A percentile compares a stretch with the other conserved stretches of the same genome.
Conservation (phyloP, 2,797 vertebrate species). For the Distichodus sexfasciatus region DNA sequence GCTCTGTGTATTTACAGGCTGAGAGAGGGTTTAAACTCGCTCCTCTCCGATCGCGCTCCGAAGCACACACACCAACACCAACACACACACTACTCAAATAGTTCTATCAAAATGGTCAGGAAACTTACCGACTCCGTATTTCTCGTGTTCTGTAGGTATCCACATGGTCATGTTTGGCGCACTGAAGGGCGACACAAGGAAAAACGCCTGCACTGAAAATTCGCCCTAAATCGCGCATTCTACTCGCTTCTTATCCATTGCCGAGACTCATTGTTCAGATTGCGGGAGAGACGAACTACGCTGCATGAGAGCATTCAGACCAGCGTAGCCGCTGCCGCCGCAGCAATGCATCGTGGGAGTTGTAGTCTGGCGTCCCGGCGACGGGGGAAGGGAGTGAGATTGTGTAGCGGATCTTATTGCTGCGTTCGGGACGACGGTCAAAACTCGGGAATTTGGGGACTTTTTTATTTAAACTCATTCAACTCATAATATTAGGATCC, state of each 20-base stretch:
- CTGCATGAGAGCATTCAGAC: conserved; percentile 15
- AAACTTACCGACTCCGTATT: conserved; percentile 98
- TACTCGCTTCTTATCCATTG: conserved; percentile 64
- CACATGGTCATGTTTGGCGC: conserved; percentile 80
- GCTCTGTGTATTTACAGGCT: background rate
- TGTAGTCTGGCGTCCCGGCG: no score
- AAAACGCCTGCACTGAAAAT: conserved; percentile 55
- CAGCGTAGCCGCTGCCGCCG: no score
- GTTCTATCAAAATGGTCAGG: conserved; percentile 32
- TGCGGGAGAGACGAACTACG: conserved; percentile 60
- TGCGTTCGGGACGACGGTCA: no score
- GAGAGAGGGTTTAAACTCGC: conserved; percentile 25
- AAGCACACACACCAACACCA: background rate
- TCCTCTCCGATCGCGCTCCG: background rate
- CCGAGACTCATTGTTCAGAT: conserved; percentile 86
- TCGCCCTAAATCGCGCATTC: conserved; percentile 64
- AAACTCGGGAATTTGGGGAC: no score
- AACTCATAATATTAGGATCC: no score
- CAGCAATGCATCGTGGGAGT: no score
- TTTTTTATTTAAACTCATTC: no score
- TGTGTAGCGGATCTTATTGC: no score
- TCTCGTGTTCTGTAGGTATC: conserved; percentile 96
- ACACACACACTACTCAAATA: background rate
- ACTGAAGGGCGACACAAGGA: conserved; percentile 54
- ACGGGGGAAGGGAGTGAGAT: no score